A percentile compares a stretch with the other conserved stretches of the same genome.
Evolutionary conservation across 92 coral and sea anemone species (phyloP).

Genomic region (Umimayanthus kanabou): DNA sequence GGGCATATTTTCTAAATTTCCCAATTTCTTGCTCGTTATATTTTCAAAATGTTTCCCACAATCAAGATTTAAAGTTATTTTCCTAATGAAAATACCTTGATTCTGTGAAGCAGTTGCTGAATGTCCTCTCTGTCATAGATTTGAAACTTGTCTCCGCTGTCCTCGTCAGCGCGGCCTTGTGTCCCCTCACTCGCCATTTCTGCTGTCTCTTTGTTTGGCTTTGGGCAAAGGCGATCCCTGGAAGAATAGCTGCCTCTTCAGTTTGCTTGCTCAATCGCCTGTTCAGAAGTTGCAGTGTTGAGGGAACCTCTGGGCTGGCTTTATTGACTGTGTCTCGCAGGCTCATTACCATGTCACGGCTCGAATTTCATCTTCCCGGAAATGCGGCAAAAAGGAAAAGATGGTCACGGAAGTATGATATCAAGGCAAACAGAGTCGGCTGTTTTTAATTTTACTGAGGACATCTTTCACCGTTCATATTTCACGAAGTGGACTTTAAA

Average conservation of each 20-base stretch:
- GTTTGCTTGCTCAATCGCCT: neutral
- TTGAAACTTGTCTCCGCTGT: neutral
- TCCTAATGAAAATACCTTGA: neutral
- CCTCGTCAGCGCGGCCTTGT: neutral
- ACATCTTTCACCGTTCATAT: too few species aligned
- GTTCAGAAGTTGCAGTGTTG: neutral
- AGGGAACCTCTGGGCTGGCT: too few species aligned
- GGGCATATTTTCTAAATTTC: too few species aligned
- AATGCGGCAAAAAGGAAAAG: too few species aligned
- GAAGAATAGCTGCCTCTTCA: neutral
- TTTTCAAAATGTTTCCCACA: neutral
- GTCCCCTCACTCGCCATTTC: slow-evolving; percentile 4
- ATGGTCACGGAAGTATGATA: too few species aligned
- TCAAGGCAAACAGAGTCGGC: too few species aligned
- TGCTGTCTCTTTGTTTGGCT: neutral
- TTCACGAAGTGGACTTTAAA: too few species aligned
- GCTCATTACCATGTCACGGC: too few species aligned
- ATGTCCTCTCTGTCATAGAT: slow-evolving; percentile 16
- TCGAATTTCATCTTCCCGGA: too few species aligned
- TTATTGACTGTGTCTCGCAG: too few species aligned
- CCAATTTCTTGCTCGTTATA: neutral
- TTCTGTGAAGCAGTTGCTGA: slow-evolving; percentile 9
- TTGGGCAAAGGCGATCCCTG: neutral
- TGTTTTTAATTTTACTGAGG: too few species aligned
- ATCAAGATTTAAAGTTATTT: neutral